These are phyloP conservation scores for Lophotis ruficrista DNA, from an alignment of 2,113 vertebrate genomes.

Conservation along the genomic window DNA sequence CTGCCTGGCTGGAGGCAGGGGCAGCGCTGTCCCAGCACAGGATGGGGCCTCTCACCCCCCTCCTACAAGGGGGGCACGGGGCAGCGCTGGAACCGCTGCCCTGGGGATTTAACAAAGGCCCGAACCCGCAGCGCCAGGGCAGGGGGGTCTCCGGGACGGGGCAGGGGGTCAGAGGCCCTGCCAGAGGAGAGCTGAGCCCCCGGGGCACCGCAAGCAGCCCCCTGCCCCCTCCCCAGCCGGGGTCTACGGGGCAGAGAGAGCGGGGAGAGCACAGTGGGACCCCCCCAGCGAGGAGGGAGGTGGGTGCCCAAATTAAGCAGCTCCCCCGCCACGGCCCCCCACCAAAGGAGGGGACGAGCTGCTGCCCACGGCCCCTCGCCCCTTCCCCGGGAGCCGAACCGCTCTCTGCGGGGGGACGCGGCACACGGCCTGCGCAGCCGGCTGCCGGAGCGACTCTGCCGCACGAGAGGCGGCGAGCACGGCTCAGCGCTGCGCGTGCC, in stretches of 20 bases:
- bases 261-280: rapidly evolving
- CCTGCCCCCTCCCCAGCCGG: neutral
- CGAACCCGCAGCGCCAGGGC: rapidly evolving
- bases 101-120: neutral
- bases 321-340: rapidly evolving
- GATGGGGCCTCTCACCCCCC: neutral
- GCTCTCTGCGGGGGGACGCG: neutral
- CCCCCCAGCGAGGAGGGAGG: neutral
- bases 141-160: neutral
- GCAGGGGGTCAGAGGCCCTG: neutral
- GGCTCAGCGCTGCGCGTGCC: rapidly evolving
- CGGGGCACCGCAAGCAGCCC: neutral
- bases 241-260: neutral
- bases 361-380: neutral
- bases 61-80: rapidly evolving
- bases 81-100: rapidly evolving
- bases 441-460: neutral
- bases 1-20: neutral
- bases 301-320: neutral
- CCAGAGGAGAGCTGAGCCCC: neutral
- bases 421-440: too few species aligned
- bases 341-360: neutral
- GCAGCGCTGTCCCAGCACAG: neutral
- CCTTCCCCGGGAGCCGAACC: neutral
- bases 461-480: rapidly evolving